Evolutionary conservation across 2,113 vertebrate species (phyloP).

Genomic region (Platichthys stellatus): DNA sequence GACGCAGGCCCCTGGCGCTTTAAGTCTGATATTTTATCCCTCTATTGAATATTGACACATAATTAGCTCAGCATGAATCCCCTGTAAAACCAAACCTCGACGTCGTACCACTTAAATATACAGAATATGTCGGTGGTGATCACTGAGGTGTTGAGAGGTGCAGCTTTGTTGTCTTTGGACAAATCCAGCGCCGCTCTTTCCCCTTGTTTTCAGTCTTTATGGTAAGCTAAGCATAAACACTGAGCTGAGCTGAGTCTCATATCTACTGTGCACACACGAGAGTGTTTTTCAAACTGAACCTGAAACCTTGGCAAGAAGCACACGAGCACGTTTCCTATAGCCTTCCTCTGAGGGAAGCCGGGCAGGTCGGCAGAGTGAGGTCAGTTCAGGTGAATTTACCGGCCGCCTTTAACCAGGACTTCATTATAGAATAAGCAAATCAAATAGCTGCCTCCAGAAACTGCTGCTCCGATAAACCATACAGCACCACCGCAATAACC

Average conservation of each 20-base stretch:
- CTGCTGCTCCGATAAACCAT: conserved; percentile 10
- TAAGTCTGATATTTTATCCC: too few species aligned
- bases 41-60: too few species aligned
- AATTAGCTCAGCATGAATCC: too few species aligned
- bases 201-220: background rate
- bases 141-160: background rate
- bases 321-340: background rate
- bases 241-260: background rate
- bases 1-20: too few species aligned
- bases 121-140: background rate
- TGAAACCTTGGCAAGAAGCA: background rate
- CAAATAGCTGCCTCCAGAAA: background rate
- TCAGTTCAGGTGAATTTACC: background rate
- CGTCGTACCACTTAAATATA: background rate
- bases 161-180: background rate
- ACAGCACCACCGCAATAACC: conserved; percentile 38
- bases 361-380: background rate
- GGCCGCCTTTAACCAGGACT: background rate
- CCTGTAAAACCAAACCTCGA: background rate
- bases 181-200: background rate
- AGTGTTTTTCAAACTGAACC: background rate
- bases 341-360: background rate
- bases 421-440: background rate
- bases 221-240: background rate
- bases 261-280: background rate